These are phyloP conservation scores for Pseudomugil gertrudae DNA, from an alignment of 2,797 vertebrate genomes.

Conservation along the genomic window DNA sequence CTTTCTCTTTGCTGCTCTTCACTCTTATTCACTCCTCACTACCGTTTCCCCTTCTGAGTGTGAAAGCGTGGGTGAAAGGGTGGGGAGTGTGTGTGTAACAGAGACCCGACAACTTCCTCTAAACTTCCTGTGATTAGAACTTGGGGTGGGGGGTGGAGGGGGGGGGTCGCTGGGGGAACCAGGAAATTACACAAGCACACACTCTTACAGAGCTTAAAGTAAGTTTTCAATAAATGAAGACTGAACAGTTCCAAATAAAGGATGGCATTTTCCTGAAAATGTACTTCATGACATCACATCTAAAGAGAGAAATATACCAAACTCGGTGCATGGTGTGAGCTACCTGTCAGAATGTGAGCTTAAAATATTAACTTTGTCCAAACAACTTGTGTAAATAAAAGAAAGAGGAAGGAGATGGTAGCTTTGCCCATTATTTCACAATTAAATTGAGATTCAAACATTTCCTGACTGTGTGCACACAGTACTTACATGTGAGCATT, in stretches of 20 bases:
- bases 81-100: constrained; percentile 13
- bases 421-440: constrained; percentile 55
- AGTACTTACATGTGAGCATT: background rate
- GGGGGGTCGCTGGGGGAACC: constrained; percentile 60
- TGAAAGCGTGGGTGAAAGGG: constrained; percentile 46
- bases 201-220: constrained; percentile 7
- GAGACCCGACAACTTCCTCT: constrained; percentile 69
- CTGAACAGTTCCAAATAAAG: background rate
- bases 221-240: constrained; percentile 16
- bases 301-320: background rate
- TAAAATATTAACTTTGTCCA: background rate
- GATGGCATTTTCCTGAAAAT: background rate
- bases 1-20: constrained; percentile 10
- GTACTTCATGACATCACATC: background rate
- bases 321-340: background rate
- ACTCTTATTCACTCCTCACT: constrained; percentile 10
- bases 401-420: constrained; percentile 50
- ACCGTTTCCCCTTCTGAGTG: constrained; percentile 28
- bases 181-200: constrained; percentile 60
- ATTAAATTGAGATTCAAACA: constrained; percentile 64
- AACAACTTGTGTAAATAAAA: background rate
- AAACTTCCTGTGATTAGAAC: constrained; percentile 74
- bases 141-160: no score
- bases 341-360: background rate
- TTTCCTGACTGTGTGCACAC: constrained; percentile 37